Conservation (phyloP, 2,113 vertebrate species). For the Mirza zaza region DNA sequence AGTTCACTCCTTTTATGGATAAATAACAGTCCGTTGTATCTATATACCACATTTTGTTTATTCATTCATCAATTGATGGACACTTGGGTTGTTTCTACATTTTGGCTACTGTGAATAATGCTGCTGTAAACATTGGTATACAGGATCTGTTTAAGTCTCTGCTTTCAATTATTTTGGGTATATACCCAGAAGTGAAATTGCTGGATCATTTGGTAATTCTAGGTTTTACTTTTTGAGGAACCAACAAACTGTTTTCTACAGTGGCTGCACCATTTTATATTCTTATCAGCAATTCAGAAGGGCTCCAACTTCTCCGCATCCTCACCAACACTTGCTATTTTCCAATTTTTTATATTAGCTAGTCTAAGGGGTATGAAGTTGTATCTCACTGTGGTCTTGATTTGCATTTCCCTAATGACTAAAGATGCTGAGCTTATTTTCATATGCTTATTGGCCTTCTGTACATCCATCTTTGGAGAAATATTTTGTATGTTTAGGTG, state of each 20-base stretch:
- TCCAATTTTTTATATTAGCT: background rate
- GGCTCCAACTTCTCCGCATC: background rate
- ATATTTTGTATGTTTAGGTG: background rate
- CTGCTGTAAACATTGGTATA: background rate
- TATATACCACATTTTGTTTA: background rate
- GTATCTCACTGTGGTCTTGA: background rate
- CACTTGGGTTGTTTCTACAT: background rate
- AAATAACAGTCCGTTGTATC: background rate
- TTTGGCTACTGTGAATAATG: background rate
- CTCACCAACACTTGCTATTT: background rate
- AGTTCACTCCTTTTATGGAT: background rate
- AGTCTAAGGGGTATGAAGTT: background rate
- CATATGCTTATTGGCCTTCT: background rate
- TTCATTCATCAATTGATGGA: background rate
- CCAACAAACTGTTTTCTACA: background rate
- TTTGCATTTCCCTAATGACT: background rate
- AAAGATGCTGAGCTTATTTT: background rate
- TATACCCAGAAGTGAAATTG: background rate
- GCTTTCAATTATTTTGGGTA: background rate
- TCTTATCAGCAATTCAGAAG: background rate
- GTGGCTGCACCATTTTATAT: background rate
- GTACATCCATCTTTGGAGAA: background rate
- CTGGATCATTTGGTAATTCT: too few species aligned
- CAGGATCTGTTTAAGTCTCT: background rate
- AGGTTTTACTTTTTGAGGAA: background rate